Percentiles rank a stretch among this genome's conserved stretches.
These are phyloP conservation scores for Chaenodraco wilsoni DNA, from an alignment of 2,797 vertebrate species.

Conservation along the genomic window DNA sequence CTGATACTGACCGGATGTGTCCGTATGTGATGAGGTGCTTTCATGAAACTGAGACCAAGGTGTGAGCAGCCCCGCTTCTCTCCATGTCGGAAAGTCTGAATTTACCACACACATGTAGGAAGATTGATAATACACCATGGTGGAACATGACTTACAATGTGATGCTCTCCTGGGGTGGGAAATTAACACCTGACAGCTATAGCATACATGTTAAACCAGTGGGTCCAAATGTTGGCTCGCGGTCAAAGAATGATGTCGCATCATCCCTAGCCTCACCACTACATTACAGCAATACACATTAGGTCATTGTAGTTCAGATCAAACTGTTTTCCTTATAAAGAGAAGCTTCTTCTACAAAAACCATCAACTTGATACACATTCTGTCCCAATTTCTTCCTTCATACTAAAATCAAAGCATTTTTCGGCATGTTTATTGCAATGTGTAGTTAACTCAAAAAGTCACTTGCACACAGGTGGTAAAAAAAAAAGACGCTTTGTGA, in stretches of 20 bases:
- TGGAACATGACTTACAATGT: constrained; percentile 18
- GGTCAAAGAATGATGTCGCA: not conserved
- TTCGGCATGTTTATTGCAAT: not conserved
- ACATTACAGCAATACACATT: constrained; percentile 6
- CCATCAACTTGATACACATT: not conserved
- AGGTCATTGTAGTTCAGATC: constrained; percentile 1
- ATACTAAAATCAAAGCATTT: not conserved
- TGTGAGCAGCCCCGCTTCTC: constrained; percentile 19
- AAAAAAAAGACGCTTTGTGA: not conserved
- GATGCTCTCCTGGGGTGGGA: constrained; percentile 44
- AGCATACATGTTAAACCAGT: not conserved
- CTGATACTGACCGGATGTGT: constrained; percentile 21
- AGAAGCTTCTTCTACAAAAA: constrained; percentile 1
- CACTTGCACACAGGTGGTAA: not conserved
- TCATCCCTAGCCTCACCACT: not conserved
- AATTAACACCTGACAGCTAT: constrained; percentile 20
- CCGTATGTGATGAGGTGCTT: constrained; percentile 41
- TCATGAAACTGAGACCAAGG: constrained; percentile 57
- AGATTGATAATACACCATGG: not conserved
- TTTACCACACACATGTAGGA: constrained; percentile 29
- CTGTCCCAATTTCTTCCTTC: not conserved
- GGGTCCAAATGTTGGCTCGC: constrained; percentile 1
- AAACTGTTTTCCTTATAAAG: not conserved
- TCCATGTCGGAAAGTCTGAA: constrained; percentile 28
- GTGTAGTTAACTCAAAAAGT: not conserved